Evolutionary conservation across 2,888 invertebrate species (phyloP), one percentile per base, ranked within the genome.

Genomic region (Noctua janthe): DNA sequence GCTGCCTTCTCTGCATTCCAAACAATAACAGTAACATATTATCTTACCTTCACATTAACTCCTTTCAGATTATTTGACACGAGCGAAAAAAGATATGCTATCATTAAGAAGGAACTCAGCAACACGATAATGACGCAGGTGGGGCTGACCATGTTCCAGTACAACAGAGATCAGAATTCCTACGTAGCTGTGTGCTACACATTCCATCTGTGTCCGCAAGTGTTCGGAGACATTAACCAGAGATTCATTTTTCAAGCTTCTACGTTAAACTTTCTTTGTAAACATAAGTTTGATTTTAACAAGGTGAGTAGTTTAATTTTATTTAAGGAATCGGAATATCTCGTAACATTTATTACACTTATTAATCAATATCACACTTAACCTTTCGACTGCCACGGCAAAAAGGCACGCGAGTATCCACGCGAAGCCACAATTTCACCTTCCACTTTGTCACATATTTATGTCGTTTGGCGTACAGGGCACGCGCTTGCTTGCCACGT

Each of bases 261-360:
- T 1, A 97, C 98, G 7, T 90, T 98, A 23, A 97, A 97, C 80
- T 98, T 98, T 93, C 95, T 98, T 59, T 97, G 97, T 88, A 93
- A 92, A 75, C 96, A 98, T 91, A 97, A 97, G 47, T 98, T 98
- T 94, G 97, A 98, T 95, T 98, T 98, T 92, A 98, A 98, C 94
- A 98, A 98, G 97, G 98, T 98, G 96, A 90, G 91, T 64, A 74
- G 56, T 69, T 29, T 29, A n/a, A n/a, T 47, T n/a, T 47, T n/a
- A 43, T 43, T 8, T n/a, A 43, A n/a, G n/a, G 15, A 15, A 47
- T n/a, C 15, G 1, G 8, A 47, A 47, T 47, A n/a, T 47, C n/a
- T 8, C n/a, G n/a, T n/a, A 15, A 47, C 35, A 15, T 43, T 66
- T 67, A 67, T 8, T 15, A 69, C 15, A 35, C 4, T 66, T 39